Evolutionary conservation across 2,113 vertebrate genomes (phyloP).

Genomic region (Chaetorhynchus papuensis): DNA sequence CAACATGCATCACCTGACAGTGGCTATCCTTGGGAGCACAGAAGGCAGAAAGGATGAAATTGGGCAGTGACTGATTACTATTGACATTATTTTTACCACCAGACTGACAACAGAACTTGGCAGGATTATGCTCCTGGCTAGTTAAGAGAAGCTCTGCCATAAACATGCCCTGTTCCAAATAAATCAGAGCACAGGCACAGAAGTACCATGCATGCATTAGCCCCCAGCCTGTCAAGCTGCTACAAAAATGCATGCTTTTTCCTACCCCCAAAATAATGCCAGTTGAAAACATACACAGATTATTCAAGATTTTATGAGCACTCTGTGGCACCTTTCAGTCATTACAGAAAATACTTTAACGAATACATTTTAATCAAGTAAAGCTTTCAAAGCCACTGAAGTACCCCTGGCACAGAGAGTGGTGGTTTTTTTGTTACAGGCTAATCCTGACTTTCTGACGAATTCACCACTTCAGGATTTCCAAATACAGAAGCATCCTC

Average conservation of each 20-base stretch:
- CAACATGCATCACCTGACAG: background rate
- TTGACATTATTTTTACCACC: background rate
- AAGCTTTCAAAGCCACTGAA: background rate
- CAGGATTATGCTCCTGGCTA: conserved; percentile 2
- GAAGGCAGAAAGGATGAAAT: background rate
- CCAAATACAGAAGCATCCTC: background rate
- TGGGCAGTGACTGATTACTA: background rate
- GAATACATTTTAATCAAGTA: background rate
- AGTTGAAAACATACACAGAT: background rate
- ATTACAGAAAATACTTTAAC: background rate
- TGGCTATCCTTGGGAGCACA: background rate
- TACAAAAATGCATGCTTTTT: background rate
- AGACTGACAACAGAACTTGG: conserved; percentile 18
- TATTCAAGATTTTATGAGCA: background rate
- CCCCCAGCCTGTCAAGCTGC: background rate
- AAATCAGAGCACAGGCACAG: background rate
- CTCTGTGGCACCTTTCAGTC: background rate
- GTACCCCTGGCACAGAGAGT: background rate
- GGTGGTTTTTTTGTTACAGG: background rate
- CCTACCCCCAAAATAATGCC: background rate
- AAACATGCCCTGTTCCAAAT: background rate
- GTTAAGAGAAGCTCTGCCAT: background rate
- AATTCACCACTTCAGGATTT: background rate
- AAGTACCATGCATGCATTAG: background rate
- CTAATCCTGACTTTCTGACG: background rate